These are phyloP conservation scores for Chiroxiphia lanceolata DNA, from an alignment of 2,797 vertebrate species.

Conservation along the genomic window DNA sequence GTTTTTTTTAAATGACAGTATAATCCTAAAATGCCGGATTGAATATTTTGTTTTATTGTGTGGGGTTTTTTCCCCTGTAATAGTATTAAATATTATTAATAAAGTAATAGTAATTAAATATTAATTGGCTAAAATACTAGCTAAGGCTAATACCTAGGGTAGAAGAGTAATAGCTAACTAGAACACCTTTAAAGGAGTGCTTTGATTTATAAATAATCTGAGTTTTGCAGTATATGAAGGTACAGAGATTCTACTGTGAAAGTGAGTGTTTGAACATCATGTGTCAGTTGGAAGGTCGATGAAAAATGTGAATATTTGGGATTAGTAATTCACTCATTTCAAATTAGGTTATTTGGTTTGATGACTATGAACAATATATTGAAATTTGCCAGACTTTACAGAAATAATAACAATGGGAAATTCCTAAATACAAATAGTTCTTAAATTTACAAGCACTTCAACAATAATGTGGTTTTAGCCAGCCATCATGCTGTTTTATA, in stretches of 20 bases:
- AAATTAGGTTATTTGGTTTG: neutral
- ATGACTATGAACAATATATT: rapidly evolving
- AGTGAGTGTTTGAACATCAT: neutral
- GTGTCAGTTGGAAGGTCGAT: neutral
- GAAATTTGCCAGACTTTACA: neutral
- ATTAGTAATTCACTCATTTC: neutral
- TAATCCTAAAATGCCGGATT: neutral
- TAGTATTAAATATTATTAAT: neutral
- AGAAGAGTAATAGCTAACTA: neutral
- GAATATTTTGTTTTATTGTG: neutral
- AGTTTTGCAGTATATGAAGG: neutral
- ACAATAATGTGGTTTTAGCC: neutral
- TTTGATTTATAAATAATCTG: neutral
- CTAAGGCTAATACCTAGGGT: neutral
- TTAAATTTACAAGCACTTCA: neutral
- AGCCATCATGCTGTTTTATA: neutral
- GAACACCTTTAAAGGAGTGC: neutral
- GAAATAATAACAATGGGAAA: neutral
- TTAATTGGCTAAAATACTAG: neutral
- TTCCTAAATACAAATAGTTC: neutral
- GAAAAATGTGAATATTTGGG: neutral
- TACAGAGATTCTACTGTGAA: neutral
- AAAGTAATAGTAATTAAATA: neutral
- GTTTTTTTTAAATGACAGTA: neutral
- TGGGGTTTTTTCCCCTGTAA: neutral